Conservation (phyloP, 2,113 vertebrate species). For the Pterophyllum scalare region DNA sequence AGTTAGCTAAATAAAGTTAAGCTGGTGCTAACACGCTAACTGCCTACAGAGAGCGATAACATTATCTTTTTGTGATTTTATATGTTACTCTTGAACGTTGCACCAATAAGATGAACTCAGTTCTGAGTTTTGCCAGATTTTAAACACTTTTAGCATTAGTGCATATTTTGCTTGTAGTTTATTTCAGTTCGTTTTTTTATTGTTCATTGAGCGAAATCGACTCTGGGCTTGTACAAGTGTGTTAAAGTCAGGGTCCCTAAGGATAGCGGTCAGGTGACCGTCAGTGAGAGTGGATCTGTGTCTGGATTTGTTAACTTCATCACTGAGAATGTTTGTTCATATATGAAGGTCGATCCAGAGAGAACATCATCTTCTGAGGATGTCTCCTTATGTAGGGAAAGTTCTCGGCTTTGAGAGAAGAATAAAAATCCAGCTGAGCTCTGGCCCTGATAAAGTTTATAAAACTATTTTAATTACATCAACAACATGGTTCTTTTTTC, state of each 20-base stretch:
- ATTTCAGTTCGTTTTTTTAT: not conserved
- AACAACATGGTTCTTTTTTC: too few species aligned
- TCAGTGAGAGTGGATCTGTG: too few species aligned
- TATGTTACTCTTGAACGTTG: accelerated
- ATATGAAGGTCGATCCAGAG: too few species aligned
- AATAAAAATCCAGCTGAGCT: too few species aligned
- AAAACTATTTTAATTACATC: too few species aligned
- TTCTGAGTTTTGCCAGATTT: not conserved
- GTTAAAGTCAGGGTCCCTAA: not conserved
- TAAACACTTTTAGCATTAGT: not conserved
- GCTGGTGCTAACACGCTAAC: not conserved
- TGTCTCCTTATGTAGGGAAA: too few species aligned
- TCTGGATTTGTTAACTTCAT: too few species aligned
- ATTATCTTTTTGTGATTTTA: not conserved
- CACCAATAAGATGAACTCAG: not conserved
- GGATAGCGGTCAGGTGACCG: too few species aligned
- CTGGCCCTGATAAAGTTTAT: too few species aligned
- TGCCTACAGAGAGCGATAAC: not conserved
- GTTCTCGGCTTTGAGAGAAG: too few species aligned
- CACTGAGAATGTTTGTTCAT: too few species aligned
- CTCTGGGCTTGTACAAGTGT: not conserved
- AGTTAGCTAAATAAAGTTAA: not conserved
- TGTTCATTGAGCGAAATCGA: not conserved
- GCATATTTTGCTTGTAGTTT: not conserved
- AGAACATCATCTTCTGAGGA: too few species aligned